Percentiles rank a stretch among this genome's conserved stretches.
Evolutionary conservation across 2,888 invertebrate genomes (phyloP).

Genomic region (Hemaris fuciformis): DNA sequence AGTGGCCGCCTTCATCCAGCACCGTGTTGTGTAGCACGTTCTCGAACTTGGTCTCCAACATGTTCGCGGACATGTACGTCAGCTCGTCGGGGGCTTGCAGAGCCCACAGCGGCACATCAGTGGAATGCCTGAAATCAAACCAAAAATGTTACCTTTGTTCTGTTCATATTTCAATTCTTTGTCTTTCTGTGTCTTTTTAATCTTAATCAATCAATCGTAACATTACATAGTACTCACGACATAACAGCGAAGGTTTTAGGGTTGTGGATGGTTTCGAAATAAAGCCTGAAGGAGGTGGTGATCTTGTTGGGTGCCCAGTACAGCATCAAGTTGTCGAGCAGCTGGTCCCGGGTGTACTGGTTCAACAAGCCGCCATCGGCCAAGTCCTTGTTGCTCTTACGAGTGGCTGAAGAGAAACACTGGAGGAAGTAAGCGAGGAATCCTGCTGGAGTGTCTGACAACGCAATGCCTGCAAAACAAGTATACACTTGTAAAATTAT

Average conservation of each 20-base stretch:
- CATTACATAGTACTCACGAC: not conserved
- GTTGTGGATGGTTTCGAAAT: slow-evolving; percentile 9
- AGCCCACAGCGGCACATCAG: slow-evolving; percentile 18
- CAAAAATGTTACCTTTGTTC: not conserved
- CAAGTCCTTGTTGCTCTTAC: not conserved
- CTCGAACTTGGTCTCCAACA: slow-evolving; percentile 15
- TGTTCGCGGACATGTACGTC: slow-evolving; percentile 8
- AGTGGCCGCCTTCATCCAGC: slow-evolving; percentile 16
- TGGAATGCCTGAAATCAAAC: slow-evolving; percentile 1
- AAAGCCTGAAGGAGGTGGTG: slow-evolving; percentile 10
- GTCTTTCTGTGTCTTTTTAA: too few species aligned
- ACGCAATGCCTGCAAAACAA: slow-evolving; percentile 8
- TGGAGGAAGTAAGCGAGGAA: slow-evolving; percentile 12
- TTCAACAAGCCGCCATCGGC: slow-evolving; percentile 7
- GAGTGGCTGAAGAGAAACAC: not conserved
- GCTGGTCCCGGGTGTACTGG: not conserved
- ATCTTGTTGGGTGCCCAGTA: slow-evolving; percentile 15
- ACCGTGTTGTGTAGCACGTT: slow-evolving; percentile 16
- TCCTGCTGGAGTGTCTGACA: slow-evolving; percentile 15
- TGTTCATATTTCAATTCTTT: too few species aligned
- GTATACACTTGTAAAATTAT: not conserved
- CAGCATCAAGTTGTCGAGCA: slow-evolving; percentile 19
- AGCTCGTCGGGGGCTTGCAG: slow-evolving; percentile 17
- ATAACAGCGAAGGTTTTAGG: not conserved
- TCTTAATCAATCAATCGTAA: not conserved